Base-by-base conservation (phyloP, 2,113 vertebrate genomes). In the Orientallactaga bullata region DNA sequence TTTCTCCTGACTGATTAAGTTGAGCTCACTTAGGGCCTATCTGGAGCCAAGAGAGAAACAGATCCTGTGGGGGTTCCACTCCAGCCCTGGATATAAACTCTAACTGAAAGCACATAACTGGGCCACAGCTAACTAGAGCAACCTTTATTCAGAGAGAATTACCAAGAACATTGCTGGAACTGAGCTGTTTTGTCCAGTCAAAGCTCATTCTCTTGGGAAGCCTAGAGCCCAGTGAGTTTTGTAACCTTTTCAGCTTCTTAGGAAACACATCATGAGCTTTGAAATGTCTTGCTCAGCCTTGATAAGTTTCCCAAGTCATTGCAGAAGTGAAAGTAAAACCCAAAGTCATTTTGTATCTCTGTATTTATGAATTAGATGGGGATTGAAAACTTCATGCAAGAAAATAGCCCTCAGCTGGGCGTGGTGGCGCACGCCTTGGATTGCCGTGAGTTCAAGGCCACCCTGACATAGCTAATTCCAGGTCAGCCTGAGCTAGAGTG, bases 301-400 rank as follows among this genome's bases (percentile, higher is more conserved):
- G 35, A 71, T 93, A 61, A 95, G 77, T 93, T 93, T 78, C 55
- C 26, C 78, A 80, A 93, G 71, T 66, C 37, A 93, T 71, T 95
- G 51, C 72, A 85, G 95, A 96, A 95, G 68, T 90, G 65, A 97
- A 96, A 96, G 94, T 93, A 95, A 95, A 93, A 86, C 71, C 71
- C 86, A 77, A 69, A 76, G 85, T 18, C 73, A 63, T 84, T 89
- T 85, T 79, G 55, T 65, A 30, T 88, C n/a, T n/a, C 79, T 16
- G 13, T 73, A 28, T 83, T 78, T 92, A 93, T 82, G 80, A 76
- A 37, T 91, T 88, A 93, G 32, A 88, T 16, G 51, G 42, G 39
- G 6, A 96, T n/a, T 92, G 47, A 80, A 94, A 90, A 68, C n/a
- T 15, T 10, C 68, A 63, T 11, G 2, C 37, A 35, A 69, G 20